Base-by-base conservation (phyloP, 1,140 invertebrate species). In the Brachionus paranguensis region DNA sequence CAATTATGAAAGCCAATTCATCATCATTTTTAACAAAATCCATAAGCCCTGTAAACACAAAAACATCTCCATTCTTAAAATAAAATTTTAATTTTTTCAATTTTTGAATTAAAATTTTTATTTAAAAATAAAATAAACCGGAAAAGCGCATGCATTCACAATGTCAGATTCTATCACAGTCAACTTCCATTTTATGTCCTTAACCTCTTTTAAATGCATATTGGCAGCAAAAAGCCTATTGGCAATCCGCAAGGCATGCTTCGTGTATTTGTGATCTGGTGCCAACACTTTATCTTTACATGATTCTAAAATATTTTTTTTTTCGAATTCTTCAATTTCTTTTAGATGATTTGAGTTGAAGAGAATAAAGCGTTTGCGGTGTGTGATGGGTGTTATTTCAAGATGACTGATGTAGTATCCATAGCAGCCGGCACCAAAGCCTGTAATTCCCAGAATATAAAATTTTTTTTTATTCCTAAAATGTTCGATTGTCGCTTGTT, bases 41-140 rank as follows among this genome's bases (percentile, higher is more conserved):
- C 12, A 93, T 85, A 85, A 92, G 89, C 17, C 92, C 92, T 74
- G 89, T 88, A 85, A 91, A 92, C 0, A 93, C 90, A 88, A 93
- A 92, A 37, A 93, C 92, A 85, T 91, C 90, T 33, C 92, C 92
- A 85, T 86, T 90, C 91, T 92, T 7, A 37, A 33, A 85, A 81
- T 85, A 83, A 29, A 29, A 29, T 29, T 29, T 29, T 29, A 29
- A 29, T 29, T 29, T 29, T 29, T 29, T 29, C 2, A 29, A 3
- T 29, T 29, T 29, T 29, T 29, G 1, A 1, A 29, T 29, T 29
- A 29, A 29, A 29, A 29, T 29, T 29, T 29, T 37, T 37, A 37
- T 12, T 37, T 27, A 76, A 20, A 4, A 12, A 27, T 6, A 27
- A 65, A 33, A 85, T 88, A 89, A 87, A 91, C 91, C 47, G 91